These are phyloP conservation scores for Epinephelus cyanopodus DNA, from an alignment of 2,113 vertebrate genomes.

Conservation along the genomic window DNA sequence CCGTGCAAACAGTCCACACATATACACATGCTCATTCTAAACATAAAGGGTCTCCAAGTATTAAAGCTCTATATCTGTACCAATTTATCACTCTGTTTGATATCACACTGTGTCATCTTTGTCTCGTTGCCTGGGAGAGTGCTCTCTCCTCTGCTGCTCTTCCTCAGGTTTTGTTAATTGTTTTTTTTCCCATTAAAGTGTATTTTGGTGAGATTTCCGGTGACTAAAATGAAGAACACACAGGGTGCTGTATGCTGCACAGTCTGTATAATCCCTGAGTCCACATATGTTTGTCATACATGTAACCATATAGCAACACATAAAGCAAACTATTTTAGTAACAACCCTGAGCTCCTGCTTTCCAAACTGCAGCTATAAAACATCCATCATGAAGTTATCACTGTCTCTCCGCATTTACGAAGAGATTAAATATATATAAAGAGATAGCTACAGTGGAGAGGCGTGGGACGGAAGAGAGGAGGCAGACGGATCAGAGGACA, in stretches of 20 bases:
- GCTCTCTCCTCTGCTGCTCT: background rate
- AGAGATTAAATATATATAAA: background rate
- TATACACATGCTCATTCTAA: background rate
- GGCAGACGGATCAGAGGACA: constrained; percentile 7
- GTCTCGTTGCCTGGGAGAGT: background rate
- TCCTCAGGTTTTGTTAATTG: background rate
- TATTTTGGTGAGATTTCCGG: background rate
- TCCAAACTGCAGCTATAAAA: background rate
- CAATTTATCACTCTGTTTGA: background rate
- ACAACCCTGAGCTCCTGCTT: background rate
- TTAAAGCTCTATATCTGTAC: no score
- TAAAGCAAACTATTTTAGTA: background rate
- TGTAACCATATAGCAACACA: no score
- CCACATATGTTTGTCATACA: background rate
- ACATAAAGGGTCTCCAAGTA: no score
- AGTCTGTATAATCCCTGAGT: no score
- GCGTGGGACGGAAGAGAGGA: background rate
- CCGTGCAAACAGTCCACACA: background rate
- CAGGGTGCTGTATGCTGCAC: background rate
- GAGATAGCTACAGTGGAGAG: background rate
- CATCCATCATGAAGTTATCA: background rate
- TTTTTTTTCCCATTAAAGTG: background rate
- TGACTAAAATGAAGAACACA: background rate
- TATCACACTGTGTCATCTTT: background rate
- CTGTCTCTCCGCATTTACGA: background rate